Evolutionary conservation across 2,888 invertebrate species (phyloP).

Genomic region (Tineola bisselliella): DNA sequence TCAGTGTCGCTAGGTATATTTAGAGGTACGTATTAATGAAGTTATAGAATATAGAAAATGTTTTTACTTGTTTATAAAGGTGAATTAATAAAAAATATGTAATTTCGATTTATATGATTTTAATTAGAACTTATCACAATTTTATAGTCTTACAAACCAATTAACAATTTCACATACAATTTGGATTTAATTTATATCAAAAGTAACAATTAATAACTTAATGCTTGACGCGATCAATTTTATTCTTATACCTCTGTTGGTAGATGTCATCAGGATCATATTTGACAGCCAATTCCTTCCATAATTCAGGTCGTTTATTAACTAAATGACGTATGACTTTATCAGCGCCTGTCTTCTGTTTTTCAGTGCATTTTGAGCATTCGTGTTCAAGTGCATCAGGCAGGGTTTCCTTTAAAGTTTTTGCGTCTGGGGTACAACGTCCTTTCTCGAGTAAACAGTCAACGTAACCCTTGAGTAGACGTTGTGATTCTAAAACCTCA

Average conservation of each 20-base stretch:
- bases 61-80: background rate
- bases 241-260: slow-evolving; percentile 70
- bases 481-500: slow-evolving; percentile 71
- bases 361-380: slow-evolving; percentile 75
- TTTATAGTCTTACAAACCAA: background rate
- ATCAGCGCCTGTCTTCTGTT: slow-evolving; percentile 63
- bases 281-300: slow-evolving; percentile 73
- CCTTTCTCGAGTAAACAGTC: slow-evolving; percentile 73
- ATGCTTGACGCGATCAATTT: slow-evolving; percentile 35
- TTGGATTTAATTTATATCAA: no score
- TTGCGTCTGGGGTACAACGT: slow-evolving; percentile 74
- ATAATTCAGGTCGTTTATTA: slow-evolving; percentile 73
- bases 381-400: slow-evolving; percentile 78
- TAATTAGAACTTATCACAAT: background rate
- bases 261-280: slow-evolving; percentile 78
- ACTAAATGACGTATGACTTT: slow-evolving; percentile 75
- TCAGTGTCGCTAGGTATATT: no score
- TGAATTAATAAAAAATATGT: background rate
- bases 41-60: no score
- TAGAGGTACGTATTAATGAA: no score
- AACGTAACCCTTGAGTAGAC: slow-evolving; percentile 73
- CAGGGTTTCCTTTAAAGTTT: slow-evolving; percentile 66
- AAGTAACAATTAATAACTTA: background rate
- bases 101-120: background rate
- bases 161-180: no score